Conservation (phyloP, 2,113 vertebrate species). For the Malurus cyaneus region DNA sequence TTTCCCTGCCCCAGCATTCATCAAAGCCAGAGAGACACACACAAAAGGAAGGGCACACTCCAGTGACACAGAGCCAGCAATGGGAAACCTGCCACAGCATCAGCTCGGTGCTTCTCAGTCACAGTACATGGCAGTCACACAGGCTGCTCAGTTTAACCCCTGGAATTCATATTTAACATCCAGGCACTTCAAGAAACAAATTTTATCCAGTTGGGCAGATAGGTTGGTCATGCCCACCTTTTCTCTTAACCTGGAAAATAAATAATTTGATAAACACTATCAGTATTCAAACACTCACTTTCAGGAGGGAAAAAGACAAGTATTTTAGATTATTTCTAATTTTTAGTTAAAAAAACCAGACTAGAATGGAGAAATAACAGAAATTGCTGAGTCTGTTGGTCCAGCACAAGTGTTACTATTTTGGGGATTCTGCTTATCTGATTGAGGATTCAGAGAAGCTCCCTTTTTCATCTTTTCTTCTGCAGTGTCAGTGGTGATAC, state of each 20-base stretch:
- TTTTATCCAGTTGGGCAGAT: background rate
- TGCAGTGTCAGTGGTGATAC: background rate
- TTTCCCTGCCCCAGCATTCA: slow-evolving; percentile 46
- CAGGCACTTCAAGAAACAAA: background rate
- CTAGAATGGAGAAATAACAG: background rate
- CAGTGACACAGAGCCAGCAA: slow-evolving; percentile 44
- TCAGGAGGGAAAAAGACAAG: background rate
- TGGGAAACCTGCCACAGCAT: slow-evolving; percentile 6
- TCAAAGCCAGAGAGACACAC: slow-evolving; percentile 37
- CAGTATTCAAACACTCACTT: background rate
- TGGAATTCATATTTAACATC: background rate
- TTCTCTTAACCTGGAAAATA: background rate
- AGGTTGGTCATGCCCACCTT: background rate
- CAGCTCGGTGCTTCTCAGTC: slow-evolving; percentile 21
- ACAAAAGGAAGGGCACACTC: slow-evolving; percentile 53
- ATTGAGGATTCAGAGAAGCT: background rate
- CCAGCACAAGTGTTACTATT: background rate
- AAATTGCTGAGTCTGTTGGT: background rate
- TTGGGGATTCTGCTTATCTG: background rate
- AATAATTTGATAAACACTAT: background rate
- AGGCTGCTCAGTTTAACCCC: background rate
- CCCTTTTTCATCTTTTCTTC: background rate
- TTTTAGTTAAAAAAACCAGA: background rate
- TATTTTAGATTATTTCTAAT: background rate
- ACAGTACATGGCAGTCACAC: background rate